A percentile compares a stretch with the other conserved stretches of the same genome.
phyloP scores from a whole-genome alignment of 2,797 vertebrate species.

The Acipenser transmontanus region DNA sequence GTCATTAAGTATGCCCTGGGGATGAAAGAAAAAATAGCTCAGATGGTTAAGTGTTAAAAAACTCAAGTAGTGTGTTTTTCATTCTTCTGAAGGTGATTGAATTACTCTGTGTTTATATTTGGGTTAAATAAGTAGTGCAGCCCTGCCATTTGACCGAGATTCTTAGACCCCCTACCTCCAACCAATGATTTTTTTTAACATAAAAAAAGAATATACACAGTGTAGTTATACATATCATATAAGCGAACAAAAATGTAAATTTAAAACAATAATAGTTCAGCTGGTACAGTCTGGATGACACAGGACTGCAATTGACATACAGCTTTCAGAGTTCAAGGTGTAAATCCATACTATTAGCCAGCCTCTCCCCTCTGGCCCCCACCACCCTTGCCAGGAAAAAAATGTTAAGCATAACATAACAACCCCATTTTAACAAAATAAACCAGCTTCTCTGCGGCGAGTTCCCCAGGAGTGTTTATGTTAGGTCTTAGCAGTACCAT shows the following conservation, averaged over 20 bases:
- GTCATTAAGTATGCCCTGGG: neutral
- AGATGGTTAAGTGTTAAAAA: too few species aligned
- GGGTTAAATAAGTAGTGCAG: neutral
- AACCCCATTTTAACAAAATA: slow-evolving; percentile 11
- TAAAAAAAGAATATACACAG: slow-evolving; percentile 2
- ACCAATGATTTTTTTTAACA: neutral
- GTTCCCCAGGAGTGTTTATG: slow-evolving; percentile 5
- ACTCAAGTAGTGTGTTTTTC: neutral
- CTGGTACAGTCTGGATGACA: neutral
- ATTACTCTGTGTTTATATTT: neutral
- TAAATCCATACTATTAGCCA: neutral
- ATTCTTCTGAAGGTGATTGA: neutral
- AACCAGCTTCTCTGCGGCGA: neutral
- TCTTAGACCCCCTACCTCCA: too few species aligned
- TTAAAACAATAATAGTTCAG: neutral
- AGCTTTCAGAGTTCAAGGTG: neutral
- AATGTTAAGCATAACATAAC: neutral
- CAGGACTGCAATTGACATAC: neutral
- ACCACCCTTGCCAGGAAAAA: neutral
- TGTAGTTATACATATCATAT: too few species aligned
- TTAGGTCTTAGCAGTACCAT: slow-evolving; percentile 2
- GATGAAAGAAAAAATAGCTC: neutral
- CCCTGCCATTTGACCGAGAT: neutral
- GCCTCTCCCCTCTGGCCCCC: neutral
- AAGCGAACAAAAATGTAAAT: too few species aligned